Base-by-base conservation (phyloP, 1,140 invertebrate genomes). In the Bombus affinis region DNA sequence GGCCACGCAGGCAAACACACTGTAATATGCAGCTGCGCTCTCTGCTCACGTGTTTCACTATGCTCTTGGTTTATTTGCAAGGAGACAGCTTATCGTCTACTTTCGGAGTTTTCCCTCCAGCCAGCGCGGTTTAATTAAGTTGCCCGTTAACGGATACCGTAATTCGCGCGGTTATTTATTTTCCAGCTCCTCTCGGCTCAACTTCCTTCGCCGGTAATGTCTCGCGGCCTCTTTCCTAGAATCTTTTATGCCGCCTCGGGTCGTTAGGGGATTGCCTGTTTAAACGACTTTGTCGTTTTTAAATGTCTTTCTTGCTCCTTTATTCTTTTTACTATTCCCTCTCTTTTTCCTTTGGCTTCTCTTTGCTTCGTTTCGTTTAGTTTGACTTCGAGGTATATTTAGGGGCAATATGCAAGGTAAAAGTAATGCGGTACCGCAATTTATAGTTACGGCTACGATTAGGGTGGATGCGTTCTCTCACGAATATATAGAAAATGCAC, bases 41-140 rank as follows among this genome's bases (percentile, higher is more conserved):
- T 28, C 35, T 37, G n/a, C 32, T 15, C 18, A 6, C 12, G 25
- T 35, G 66, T 53, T 37, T 39, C 10, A 42, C 37, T 5, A 39
- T n/a, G 12, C 47, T 4, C n/a, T 28, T 13, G 39, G n/a, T 83
- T 53, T 66, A 75, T 65, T 66, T 28, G 81, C 79, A 3, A 39
- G 74, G 59, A 44, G 72, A 83, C 59, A 83, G 72, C 72, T 76
- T 83, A 83, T 83, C 73, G 81, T 39, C 81, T 66, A 53, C 39
- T 83, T 83, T 77, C 74, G 39, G 44, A 76, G 59, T 47, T 83
- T 74, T 75, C 72, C 18, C 32, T 73, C 8, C 3, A 18, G 59
- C 8, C 13, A 6, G 70, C 28, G 70, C 13, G 59, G 72, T 83
- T 83, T 83, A 83, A 83, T 75, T 74, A 83, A 83, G 81, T 75